Conservation (phyloP, 2,113 vertebrate genomes). For the Saccopteryx leptura region DNA sequence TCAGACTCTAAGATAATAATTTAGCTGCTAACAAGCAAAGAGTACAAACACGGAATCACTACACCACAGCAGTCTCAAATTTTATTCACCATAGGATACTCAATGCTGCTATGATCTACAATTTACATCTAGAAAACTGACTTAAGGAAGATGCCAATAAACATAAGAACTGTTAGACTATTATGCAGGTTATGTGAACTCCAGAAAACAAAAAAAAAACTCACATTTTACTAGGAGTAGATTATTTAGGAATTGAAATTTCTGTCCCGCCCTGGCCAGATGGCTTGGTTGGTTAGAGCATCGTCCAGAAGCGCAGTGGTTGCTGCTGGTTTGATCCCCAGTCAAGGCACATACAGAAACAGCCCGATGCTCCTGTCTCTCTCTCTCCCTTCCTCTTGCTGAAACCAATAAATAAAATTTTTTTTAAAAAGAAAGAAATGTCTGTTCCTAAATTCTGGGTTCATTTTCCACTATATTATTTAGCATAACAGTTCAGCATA, state of each 20-base stretch:
- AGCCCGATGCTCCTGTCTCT: too few species aligned
- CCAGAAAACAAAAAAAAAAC: constrained; percentile 41
- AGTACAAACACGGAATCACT: constrained; percentile 55
- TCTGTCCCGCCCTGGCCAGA: background rate
- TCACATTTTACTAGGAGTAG: constrained; percentile 49
- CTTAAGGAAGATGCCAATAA: constrained; percentile 47
- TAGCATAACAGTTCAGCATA: constrained; percentile 33
- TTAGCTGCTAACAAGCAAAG: constrained; percentile 51
- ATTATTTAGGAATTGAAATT: constrained; percentile 62
- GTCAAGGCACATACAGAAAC: too few species aligned
- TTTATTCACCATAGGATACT: constrained; percentile 28
- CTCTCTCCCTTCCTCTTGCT: too few species aligned
- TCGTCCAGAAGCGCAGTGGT: too few species aligned
- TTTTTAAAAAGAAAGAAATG: background rate
- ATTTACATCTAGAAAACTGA: constrained; percentile 5
- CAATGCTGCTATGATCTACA: background rate
- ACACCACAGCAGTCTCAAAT: background rate
- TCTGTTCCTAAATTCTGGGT: constrained; percentile 58
- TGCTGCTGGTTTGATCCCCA: too few species aligned
- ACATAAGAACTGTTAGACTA: constrained; percentile 41
- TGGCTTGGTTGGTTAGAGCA: too few species aligned
- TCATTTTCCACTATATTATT: constrained; percentile 61
- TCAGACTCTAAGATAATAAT: constrained; percentile 57
- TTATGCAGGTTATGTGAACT: constrained; percentile 24
- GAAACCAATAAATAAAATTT: too few species aligned